phyloP scores from a whole-genome alignment of 2,888 invertebrate genomes.

The Polymixis lichenea region DNA sequence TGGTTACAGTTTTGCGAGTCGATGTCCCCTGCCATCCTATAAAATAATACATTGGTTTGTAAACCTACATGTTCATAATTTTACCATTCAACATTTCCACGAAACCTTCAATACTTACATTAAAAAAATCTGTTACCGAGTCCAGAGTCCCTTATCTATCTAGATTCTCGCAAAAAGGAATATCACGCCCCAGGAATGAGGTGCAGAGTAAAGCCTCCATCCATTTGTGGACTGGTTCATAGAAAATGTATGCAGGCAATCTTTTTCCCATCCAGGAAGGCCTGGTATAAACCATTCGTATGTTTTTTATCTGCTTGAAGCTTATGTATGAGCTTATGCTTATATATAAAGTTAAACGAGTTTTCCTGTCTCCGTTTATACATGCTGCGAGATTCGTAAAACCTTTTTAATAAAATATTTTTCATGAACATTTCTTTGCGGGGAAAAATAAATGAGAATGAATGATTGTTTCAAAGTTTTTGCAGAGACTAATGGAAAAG shows the following conservation, averaged over 20 bases:
- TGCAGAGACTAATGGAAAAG: not conserved
- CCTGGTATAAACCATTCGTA: too few relatives aligned
- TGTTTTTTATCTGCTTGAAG: too few relatives aligned
- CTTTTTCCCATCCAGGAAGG: too few relatives aligned
- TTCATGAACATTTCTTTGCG: not conserved
- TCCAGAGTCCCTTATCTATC: not conserved
- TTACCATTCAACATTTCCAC: too few relatives aligned
- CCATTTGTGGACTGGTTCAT: not conserved
- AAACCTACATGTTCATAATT: too few relatives aligned
- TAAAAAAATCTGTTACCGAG: not conserved
- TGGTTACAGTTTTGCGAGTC: too few relatives aligned
- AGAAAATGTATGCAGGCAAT: constrained; percentile 3
- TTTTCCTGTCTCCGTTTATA: constrained; percentile 19
- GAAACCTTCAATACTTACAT: not conserved
- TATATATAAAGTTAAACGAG: constrained; percentile 27
- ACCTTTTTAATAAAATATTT: constrained; percentile 19
- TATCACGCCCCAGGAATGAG: not conserved
- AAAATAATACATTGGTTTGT: too few relatives aligned
- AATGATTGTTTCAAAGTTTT: not conserved
- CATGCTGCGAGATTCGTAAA: constrained; percentile 7
- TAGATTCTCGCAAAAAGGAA: not conserved
- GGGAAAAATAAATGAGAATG: constrained; percentile 5
- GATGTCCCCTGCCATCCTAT: too few relatives aligned
- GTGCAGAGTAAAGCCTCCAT: not conserved
- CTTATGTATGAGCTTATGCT: too few relatives aligned